phyloP scores from a whole-genome alignment of 2,888 invertebrate species.

The Lottia gigantea region DNA sequence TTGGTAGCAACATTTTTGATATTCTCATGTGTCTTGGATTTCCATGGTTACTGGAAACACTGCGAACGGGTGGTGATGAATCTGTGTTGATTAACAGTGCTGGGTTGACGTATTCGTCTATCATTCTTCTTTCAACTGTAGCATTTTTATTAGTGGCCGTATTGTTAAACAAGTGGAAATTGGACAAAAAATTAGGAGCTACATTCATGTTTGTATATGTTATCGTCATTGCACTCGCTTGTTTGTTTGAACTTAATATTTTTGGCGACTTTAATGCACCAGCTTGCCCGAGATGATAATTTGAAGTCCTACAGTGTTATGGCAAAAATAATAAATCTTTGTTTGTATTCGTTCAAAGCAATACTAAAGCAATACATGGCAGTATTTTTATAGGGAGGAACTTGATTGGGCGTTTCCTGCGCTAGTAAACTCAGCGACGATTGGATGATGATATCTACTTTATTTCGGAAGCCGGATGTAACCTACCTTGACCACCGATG shows the following conservation, averaged over 20 bases:
- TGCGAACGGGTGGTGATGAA: constrained; percentile 69
- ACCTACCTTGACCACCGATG: too few species aligned
- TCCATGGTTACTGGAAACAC: constrained; percentile 62
- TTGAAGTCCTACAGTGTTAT: neutral
- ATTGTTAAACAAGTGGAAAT: constrained; percentile 73
- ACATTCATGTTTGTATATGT: constrained; percentile 77
- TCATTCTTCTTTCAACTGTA: constrained; percentile 82
- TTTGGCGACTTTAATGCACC: constrained; percentile 92
- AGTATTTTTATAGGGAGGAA: too few species aligned
- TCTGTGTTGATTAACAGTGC: constrained; percentile 82
- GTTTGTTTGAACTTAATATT: constrained; percentile 84
- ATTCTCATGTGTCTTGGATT: constrained; percentile 64
- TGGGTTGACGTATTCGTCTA: constrained; percentile 84
- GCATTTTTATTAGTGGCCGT: constrained; percentile 77
- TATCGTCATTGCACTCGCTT: constrained; percentile 80
- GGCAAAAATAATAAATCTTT: too few species aligned
- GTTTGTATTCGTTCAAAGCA: too few species aligned
- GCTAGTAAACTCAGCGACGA: too few species aligned
- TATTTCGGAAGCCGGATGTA: too few species aligned
- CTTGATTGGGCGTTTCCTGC: too few species aligned
- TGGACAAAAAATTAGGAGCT: constrained; percentile 78
- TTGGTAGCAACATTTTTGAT: constrained; percentile 67
- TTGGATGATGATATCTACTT: too few species aligned
- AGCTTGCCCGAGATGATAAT: constrained; percentile 73
- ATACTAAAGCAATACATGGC: too few species aligned